These are phyloP conservation scores for Aythya fuligula DNA, from an alignment of 2,797 vertebrate species.

Conservation along the genomic window DNA sequence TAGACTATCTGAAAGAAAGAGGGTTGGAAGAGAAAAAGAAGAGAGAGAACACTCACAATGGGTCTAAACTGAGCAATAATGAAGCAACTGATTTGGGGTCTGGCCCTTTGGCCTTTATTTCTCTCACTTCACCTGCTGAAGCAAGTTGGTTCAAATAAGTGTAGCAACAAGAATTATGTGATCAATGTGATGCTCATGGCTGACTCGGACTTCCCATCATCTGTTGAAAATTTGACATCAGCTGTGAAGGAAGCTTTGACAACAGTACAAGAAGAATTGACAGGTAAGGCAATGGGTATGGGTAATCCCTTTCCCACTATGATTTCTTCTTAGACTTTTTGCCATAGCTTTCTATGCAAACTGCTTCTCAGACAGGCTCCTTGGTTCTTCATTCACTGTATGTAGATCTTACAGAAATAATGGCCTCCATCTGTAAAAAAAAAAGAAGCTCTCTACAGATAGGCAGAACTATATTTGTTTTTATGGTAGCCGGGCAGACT, in stretches of 20 bases:
- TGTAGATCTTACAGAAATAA: neutral
- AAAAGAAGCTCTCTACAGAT: neutral
- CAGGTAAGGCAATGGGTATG: conserved; percentile 39
- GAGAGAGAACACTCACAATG: neutral
- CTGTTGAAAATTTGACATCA: conserved; percentile 63
- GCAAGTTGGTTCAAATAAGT: neutral
- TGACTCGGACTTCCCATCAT: conserved; percentile 81
- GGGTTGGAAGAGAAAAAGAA: neutral
- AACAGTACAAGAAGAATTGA: conserved; percentile 75
- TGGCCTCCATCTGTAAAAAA: neutral
- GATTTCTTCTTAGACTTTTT: neutral
- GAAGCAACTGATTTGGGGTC: conserved; percentile 19
- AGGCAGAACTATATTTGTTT: neutral
- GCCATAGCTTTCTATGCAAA: neutral
- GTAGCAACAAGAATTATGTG: conserved; percentile 62
- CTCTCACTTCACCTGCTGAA: neutral
- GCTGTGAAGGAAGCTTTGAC: conserved; percentile 81
- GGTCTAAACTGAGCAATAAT: conserved; percentile 54
- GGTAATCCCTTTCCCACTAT: neutral
- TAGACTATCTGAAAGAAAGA: neutral
- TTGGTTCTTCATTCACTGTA: neutral
- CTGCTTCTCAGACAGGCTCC: neutral
- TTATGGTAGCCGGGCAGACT: neutral
- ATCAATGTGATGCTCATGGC: conserved; percentile 91
- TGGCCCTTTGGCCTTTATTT: conserved; percentile 63